Percentiles rank a stretch among this genome's conserved stretches.
phyloP scores from a whole-genome alignment of 2,888 invertebrate genomes.

The Rhimphoctona megacephalus region DNA sequence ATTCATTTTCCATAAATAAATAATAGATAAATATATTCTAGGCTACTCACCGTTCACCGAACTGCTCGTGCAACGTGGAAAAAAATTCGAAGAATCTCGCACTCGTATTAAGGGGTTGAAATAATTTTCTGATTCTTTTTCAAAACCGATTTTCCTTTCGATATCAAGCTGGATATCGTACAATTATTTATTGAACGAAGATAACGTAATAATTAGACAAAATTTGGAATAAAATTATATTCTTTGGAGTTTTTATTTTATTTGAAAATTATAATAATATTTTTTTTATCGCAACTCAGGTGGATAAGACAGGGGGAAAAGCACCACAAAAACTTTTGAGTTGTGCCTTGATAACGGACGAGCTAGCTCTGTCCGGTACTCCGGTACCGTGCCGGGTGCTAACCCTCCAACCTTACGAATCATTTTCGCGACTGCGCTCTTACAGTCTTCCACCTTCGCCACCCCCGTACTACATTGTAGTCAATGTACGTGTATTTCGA shows the following conservation, averaged over 20 bases:
- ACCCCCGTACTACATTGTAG: slow-evolving; percentile 45
- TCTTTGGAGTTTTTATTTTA: not conserved
- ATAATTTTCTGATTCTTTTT: not conserved
- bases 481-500: slow-evolving; percentile 33
- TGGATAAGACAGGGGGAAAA: slow-evolving; percentile 27
- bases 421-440: slow-evolving; percentile 80
- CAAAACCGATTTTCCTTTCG: not conserved
- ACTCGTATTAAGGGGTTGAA: not conserved
- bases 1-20: not conserved
- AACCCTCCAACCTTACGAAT: slow-evolving; percentile 76
- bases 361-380: slow-evolving; percentile 84
- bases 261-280: not conserved
- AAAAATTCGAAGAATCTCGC: slow-evolving; percentile 17
- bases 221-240: not conserved
- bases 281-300: not conserved
- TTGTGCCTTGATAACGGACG: slow-evolving; percentile 73
- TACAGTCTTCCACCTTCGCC: slow-evolving; percentile 74
- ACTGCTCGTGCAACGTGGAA: not conserved
- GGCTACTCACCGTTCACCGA: slow-evolving; percentile 25
- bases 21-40: not conserved
- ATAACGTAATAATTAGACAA: not conserved
- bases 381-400: slow-evolving; percentile 80
- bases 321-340: slow-evolving; percentile 40
- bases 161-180: not conserved
- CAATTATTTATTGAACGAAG: not conserved